Evolutionary conservation across 2,113 vertebrate genomes (phyloP).

Genomic region (Girardinichthys multiradiatus): DNA sequence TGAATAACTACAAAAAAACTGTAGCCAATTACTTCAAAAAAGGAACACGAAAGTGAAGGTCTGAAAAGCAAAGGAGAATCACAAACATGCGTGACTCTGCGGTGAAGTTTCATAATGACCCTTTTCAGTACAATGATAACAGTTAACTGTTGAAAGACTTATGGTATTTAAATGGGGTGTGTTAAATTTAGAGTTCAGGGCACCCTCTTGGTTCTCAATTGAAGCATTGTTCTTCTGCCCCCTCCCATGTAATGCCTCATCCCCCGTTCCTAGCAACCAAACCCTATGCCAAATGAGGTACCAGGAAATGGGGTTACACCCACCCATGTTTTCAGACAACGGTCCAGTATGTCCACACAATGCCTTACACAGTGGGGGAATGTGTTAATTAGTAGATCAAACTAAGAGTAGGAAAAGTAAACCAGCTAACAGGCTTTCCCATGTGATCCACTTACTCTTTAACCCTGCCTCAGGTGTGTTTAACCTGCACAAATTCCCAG

Average conservation of each 20-base stretch:
- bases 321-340: constrained; percentile 31
- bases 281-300: constrained; percentile 19
- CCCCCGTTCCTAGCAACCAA: constrained; percentile 38
- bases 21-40: constrained; percentile 24
- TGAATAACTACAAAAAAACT: constrained; percentile 10
- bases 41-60: constrained; percentile 10
- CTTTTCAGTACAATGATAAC: constrained; percentile 29
- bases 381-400: constrained; percentile 60
- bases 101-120: constrained; percentile 7
- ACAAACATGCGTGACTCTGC: constrained; percentile 22
- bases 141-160: constrained; percentile 13
- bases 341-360: constrained; percentile 2
- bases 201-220: constrained; percentile 50
- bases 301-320: constrained; percentile 34
- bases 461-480: constrained; percentile 11
- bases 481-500: not conserved
- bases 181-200: constrained; percentile 43
- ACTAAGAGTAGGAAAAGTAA: not conserved
- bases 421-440: not conserved
- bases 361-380: constrained; percentile 29
- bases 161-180: constrained; percentile 65
- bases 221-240: constrained; percentile 47
- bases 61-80: constrained; percentile 4
- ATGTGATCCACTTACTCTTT: not conserved
- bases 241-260: constrained; percentile 16